A percentile compares a stretch with the other conserved stretches of the same genome.
phyloP scores from a whole-genome alignment of 2,113 vertebrate genomes.

The Pica pica region DNA sequence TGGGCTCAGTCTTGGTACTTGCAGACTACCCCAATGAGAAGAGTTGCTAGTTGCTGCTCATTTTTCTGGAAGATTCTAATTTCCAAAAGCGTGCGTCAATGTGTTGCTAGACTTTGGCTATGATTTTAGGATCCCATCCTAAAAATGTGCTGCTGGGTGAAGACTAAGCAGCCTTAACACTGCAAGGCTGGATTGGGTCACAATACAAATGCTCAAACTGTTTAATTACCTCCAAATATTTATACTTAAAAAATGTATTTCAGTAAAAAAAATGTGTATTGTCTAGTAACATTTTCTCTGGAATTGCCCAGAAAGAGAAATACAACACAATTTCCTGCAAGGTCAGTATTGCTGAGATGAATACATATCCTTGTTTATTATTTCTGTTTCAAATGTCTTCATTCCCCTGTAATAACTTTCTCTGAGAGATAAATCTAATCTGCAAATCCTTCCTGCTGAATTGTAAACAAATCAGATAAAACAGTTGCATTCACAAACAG shows the following conservation, averaged over 20 bases:
- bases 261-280: not conserved
- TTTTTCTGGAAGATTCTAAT: not conserved
- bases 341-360: not conserved
- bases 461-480: constrained; percentile 30
- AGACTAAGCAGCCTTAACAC: not conserved
- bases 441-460: constrained; percentile 2
- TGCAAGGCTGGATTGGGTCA: not conserved
- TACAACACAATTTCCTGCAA: not conserved
- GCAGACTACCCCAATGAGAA: not conserved
- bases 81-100: not conserved
- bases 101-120: not conserved
- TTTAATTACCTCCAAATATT: not conserved
- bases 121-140: not conserved
- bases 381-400: constrained; percentile 1
- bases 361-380: constrained; percentile 33
- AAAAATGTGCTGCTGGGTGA: not conserved
- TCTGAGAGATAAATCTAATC: constrained; percentile 21
- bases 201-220: not conserved
- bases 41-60: not conserved
- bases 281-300: not conserved
- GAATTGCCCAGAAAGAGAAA: constrained; percentile 7
- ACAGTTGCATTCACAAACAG: not conserved
- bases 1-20: not conserved
- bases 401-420: constrained; percentile 22
- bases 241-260: not conserved